These are phyloP conservation scores for Oryzias javanicus DNA, from an alignment of 2,113 vertebrate genomes.

Conservation along the genomic window DNA sequence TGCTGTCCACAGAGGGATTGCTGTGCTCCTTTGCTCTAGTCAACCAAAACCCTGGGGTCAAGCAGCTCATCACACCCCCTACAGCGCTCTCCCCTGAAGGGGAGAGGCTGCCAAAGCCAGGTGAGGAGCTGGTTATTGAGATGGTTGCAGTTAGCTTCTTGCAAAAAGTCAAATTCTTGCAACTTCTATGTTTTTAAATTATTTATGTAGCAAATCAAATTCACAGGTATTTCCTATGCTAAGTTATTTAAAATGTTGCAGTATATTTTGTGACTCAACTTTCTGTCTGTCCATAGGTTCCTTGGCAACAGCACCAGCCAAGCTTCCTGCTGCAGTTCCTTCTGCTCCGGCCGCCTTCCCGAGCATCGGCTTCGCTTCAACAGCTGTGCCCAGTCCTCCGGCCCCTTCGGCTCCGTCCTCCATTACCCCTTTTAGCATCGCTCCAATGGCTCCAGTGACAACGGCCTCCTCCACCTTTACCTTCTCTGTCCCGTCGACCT, in stretches of 20 bases:
- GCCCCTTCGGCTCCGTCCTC: constrained; percentile 19
- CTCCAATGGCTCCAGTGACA: constrained; percentile 20
- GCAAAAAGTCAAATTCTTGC: no score
- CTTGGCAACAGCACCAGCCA: constrained; percentile 34
- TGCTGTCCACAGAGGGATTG: constrained; percentile 93
- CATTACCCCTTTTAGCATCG: constrained; percentile 45
- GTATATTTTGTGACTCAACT: no score
- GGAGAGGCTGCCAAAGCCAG: constrained; percentile 81
- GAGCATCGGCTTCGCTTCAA: constrained; percentile 42
- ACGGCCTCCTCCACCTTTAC: constrained; percentile 60
- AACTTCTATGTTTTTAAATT: no score
- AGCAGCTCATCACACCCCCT: constrained; percentile 73
- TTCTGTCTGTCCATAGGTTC: constrained; percentile 4
- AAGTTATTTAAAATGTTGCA: no score
- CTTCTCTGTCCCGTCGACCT: constrained; percentile 58
- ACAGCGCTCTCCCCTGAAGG: constrained; percentile 73
- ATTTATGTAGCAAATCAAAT: no score
- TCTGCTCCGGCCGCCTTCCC: constrained; percentile 35
- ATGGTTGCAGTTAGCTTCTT: not conserved
- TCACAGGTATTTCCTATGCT: no score
- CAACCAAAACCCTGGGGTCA: constrained; percentile 85
- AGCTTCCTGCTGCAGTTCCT: constrained; percentile 30
- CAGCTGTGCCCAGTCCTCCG: constrained; percentile 24
- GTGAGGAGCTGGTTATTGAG: constrained; percentile 60
- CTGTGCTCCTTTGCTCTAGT: constrained; percentile 93